Conservation (phyloP, 64 coral and sea anemone genomes). For the Stylophora pistillata region DNA sequence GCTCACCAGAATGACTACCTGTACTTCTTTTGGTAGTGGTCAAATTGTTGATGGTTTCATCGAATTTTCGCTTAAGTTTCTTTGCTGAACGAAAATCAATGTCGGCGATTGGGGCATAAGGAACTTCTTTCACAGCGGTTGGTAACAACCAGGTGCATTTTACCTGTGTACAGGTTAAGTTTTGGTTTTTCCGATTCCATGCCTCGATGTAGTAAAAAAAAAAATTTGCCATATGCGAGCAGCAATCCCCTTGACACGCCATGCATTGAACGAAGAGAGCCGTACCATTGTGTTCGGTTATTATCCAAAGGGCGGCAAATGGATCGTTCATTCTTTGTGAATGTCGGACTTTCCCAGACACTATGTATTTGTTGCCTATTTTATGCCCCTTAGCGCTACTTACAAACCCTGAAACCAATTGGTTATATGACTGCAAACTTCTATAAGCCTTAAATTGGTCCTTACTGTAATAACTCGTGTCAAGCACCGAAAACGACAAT, state of each 20-base stretch:
- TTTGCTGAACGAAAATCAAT: conserved; percentile 34
- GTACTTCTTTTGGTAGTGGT: neutral
- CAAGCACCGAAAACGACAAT: neutral
- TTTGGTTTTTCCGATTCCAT: conserved; percentile 25
- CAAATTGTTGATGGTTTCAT: conserved; percentile 8
- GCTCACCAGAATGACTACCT: neutral
- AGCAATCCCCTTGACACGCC: conserved; percentile 40
- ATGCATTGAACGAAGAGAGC: conserved; percentile 36
- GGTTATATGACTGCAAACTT: conserved; percentile 31
- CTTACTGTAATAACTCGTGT: conserved; percentile 39
- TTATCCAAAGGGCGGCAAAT: neutral
- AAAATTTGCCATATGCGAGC: conserved; percentile 24
- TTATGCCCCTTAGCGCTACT: conserved; percentile 14
- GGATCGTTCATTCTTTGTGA: conserved; percentile 35
- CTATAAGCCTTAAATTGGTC: conserved; percentile 44
- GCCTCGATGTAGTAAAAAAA: conserved; percentile 43
- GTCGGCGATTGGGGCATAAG: neutral
- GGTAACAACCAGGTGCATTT: conserved; percentile 23
- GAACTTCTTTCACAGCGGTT: neutral
- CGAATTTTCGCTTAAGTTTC: conserved; percentile 36
- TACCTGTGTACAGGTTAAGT: conserved; percentile 30
- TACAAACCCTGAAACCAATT: conserved; percentile 43
- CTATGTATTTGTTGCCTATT: conserved; percentile 8
- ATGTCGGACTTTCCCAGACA: conserved; percentile 6
- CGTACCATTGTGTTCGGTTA: conserved; percentile 13